A percentile compares a stretch with the other conserved stretches of the same genome.
phyloP scores from a whole-genome alignment of 2,888 invertebrate species.

The Lysandra bellargus region DNA sequence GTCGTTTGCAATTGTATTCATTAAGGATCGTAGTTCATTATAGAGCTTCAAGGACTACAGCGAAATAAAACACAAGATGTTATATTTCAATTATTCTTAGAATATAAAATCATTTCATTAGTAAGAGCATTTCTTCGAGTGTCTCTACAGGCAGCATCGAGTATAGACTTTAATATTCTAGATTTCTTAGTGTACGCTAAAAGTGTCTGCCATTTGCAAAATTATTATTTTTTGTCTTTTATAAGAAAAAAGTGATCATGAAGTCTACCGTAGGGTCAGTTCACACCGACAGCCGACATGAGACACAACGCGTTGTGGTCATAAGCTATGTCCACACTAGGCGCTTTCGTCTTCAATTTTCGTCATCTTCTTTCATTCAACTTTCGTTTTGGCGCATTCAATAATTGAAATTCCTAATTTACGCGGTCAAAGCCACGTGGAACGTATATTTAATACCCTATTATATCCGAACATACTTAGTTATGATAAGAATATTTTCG shows the following conservation, averaged over 20 bases:
- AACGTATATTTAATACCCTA: not conserved
- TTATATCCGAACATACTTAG: conserved; percentile 15
- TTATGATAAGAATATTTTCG: not conserved
- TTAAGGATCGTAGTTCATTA: not conserved
- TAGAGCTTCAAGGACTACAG: not conserved
- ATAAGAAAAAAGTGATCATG: not conserved
- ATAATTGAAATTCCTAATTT: too few relatives aligned
- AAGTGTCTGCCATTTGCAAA: not conserved
- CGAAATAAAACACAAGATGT: not conserved
- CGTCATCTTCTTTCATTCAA: too few relatives aligned
- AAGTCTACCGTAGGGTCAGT: too few relatives aligned
- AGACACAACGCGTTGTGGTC: too few relatives aligned
- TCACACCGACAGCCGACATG: too few relatives aligned
- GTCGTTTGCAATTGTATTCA: not conserved
- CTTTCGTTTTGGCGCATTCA: too few relatives aligned
- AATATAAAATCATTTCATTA: not conserved
- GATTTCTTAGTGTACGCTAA: not conserved
- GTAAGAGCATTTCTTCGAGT: not conserved
- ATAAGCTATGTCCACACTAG: too few relatives aligned
- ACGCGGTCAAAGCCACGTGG: too few relatives aligned
- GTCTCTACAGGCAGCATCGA: conserved; percentile 7
- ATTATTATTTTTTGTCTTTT: not conserved
- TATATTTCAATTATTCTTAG: conserved; percentile 5
- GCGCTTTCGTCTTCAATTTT: too few relatives aligned
- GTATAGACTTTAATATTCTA: conserved; percentile 5